Base-by-base conservation (phyloP, 2,113 vertebrate genomes). In the Heloderma charlesbogerti region DNA sequence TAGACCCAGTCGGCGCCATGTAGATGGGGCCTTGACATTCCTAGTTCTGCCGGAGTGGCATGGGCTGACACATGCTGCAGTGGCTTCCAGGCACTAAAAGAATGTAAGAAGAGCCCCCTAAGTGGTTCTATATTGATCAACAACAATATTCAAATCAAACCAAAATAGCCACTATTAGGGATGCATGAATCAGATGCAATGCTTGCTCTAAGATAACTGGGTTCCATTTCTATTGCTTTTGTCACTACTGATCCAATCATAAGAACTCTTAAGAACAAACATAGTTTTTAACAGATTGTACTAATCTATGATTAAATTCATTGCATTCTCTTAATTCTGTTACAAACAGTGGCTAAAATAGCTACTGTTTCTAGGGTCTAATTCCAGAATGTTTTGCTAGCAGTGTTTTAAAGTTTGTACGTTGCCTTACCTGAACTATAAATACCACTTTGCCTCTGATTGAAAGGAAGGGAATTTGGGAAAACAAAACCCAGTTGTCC, bases 401-500 rank as follows among this genome's bases (percentile, higher is more conserved):
- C n/a, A 54, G 16, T 16, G 4, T 27, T 89, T 48, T 75, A 45
- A 79, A 31, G 57, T 57, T 45, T 67, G 40, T 67, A n/a, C 66
- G 67, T 67, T 29, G 25, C 13, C 10, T 85, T 69, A 18, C 15
- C 15, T 77, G 71, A 37, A 77, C 31, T 51, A 37, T 27, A 88
- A 88, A 71, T 81, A 81, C 45, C 57, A 79, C 54, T 25, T 67
- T 54, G 72, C 9, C 45, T 54, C 27, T 34, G 25, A 40, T 15
- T 20, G 63, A 69, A 90, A 79, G 43, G 72, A 79, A 79, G 63
- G 67, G 3, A 54, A 40, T 34, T 51, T 48, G 72, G 69, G 82
- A 40, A 37, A 31, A 77, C 72, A 89, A 75, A 90, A 66, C 22
- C n/a, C 27, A 15, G 40, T 79, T 90, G 83, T 85, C 83, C 89